A percentile compares a stretch with the other conserved stretches of the same genome.
Conservation (phyloP, 2,797 vertebrate genomes). For the Xenops minutus region DNA sequence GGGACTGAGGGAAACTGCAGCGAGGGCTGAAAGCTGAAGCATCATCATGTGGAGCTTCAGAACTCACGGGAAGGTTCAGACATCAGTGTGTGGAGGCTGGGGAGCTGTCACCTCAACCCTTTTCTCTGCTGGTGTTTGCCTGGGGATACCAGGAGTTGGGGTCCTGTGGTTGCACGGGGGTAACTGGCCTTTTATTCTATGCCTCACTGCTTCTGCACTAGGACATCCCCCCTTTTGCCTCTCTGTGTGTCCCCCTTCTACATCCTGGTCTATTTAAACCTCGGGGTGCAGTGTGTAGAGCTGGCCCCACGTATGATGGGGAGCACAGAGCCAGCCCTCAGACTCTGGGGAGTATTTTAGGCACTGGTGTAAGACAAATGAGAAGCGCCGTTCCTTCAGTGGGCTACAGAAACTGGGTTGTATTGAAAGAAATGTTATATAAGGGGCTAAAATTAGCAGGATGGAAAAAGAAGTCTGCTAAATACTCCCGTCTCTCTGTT, state of each 20-base stretch:
- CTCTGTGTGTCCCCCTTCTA: neutral
- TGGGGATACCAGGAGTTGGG: neutral
- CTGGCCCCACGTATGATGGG: neutral
- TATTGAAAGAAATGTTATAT: slow-evolving; percentile 70
- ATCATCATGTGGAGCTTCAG: neutral
- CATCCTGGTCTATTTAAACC: rapidly evolving
- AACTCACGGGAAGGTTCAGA: neutral
- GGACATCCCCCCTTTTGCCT: neutral
- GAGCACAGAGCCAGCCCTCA: neutral
- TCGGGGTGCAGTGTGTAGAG: neutral
- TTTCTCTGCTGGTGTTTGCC: neutral
- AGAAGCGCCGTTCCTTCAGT: slow-evolving; percentile 40
- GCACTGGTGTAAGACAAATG: slow-evolving; percentile 52
- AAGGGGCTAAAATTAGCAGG: slow-evolving; percentile 66
- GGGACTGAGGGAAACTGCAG: neutral
- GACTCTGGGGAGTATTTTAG: slow-evolving; percentile 32
- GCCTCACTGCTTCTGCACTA: rapidly evolving
- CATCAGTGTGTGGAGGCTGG: neutral
- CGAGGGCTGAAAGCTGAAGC: neutral
- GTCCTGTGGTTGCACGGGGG: rapidly evolving
- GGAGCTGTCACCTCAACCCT: neutral
- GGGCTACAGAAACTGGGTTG: slow-evolving; percentile 66
- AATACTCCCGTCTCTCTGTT: slow-evolving; percentile 63
- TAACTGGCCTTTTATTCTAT: neutral
- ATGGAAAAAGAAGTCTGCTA: slow-evolving; percentile 63